These are phyloP conservation scores for Heterodera carotae DNA, from an alignment of 1,140 invertebrate species.

Conservation along the genomic window DNA sequence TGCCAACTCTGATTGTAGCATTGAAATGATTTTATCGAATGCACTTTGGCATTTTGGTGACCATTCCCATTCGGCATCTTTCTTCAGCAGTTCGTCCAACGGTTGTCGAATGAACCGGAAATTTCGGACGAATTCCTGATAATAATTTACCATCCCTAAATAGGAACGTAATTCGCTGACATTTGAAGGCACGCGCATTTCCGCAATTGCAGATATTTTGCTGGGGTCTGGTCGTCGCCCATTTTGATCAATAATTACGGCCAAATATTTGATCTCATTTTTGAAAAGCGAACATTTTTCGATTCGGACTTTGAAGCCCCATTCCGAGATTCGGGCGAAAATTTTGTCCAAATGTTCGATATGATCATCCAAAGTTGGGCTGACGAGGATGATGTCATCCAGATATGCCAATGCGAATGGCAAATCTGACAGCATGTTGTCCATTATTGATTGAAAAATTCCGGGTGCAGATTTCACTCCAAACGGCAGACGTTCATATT, in stretches of 20 bases:
- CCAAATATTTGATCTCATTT: constrained; percentile 13
- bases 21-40: constrained; percentile 59
- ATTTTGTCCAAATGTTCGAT: not conserved
- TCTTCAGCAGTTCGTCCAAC: constrained; percentile 28
- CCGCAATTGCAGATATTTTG: not conserved
- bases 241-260: constrained; percentile 3
- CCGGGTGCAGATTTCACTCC: constrained; percentile 68
- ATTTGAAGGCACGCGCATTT: constrained; percentile 12
- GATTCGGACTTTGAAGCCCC: constrained; percentile 35
- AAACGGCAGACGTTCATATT: constrained; percentile 66
- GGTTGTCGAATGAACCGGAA: constrained; percentile 19
- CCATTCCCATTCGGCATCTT: constrained; percentile 45
- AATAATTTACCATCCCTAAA: constrained; percentile 36
- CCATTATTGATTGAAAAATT: constrained; percentile 69
- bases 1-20: constrained; percentile 54
- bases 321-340: constrained; percentile 32
- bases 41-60: constrained; percentile 27
- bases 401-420: constrained; percentile 48
- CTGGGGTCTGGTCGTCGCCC: constrained; percentile 16
- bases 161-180: constrained; percentile 23
- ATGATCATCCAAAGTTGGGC: constrained; percentile 1
- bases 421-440: constrained; percentile 65
- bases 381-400: constrained; percentile 37
- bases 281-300: constrained; percentile 25
- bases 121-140: constrained; percentile 23